Evolutionary conservation across 2,113 vertebrate species (phyloP), one percentile per base, ranked within the genome.

Genomic region (Strix aluco): DNA sequence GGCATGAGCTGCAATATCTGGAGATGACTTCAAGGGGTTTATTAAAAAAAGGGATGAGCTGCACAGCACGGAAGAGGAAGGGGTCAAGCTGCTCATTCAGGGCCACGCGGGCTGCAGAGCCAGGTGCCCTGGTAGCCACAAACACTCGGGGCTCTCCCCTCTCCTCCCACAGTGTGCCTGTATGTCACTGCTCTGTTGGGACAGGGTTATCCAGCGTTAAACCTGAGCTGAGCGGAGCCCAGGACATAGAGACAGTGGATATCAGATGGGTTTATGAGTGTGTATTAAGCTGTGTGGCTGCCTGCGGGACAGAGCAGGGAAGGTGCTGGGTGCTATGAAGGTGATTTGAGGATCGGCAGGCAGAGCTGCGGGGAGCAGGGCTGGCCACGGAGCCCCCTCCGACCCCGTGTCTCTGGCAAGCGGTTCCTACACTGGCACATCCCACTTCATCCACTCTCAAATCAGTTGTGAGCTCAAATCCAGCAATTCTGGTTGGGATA

Each of bases 161-260:
- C 14, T 29, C 25, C 62, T 15, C 69, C 32, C 21, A 20, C 32
- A 9, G 0, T 2, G 21, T 2, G 26, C 49, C 73, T 10, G 20
- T 9, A 13, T 12, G 66, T 34, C 47, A 23, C 15, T 13, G 2
- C 15, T 11, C 36, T 3, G 19, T 1, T 4, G 30, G 38, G 58
- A 36, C 1, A 5, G 58, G 44, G 38, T 40, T 5, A 12, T 32
- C n/a, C 13, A 2, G n/a, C 21, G 0, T 9, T 72, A 32, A 42
- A 63, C 7, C 57, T 2, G 15, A 61, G 46, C 47, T 8, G 20
- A 14, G 55, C 71, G 13, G 47, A 42, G 49, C 52, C 34, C 8
- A 1, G 19, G 46, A 5, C 9, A 38, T 3, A 10, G 5, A 9
- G 49, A n/a, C 12, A 10, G 42, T 3, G 11, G 2, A 1, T 4